Evolutionary conservation across 2,888 invertebrate genomes (phyloP), one percentile per base, ranked within the genome.

Genomic region (Andrena chrysosceles): DNA sequence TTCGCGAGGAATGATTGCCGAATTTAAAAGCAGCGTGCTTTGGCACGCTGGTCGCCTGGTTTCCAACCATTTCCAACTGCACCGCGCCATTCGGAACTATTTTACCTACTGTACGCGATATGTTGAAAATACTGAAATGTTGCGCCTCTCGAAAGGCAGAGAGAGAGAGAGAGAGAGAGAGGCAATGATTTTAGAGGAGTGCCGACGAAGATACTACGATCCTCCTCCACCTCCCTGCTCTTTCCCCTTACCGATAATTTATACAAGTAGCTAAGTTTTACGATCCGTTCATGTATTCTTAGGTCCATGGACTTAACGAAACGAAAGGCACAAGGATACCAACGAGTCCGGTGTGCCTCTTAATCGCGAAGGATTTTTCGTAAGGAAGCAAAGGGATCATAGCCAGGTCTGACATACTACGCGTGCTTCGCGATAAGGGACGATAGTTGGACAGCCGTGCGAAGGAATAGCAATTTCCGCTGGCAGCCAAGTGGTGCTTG

Each of bases 351-450:
- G 72, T 73, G 80, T 80, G 33, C 23, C 69, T 69, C 59, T 63
- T 68, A 64, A 69, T 73, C 31, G 48, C 8, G 59, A 79, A 66
- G 68, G 63, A 80, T 70, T 79, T 81, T 77, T 79, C 52, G 35
- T 48, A 81, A 80, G 68, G 64, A 80, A 69, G 69, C 59, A 74
- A 64, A 74, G 64, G 60, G 69, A 81, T 80, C 64, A 16, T 66
- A 60, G 52, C 23, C 64, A 60, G 54, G 63, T 80, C 73, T 69
- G 73, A 74, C 81, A 80, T 81, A 81, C 81, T 81, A 81, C 81
- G 81, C 81, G 81, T 81, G 81, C 48, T 54, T 80, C 20, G 8
- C 73, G 59, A 70, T 64, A 81, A 66, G 69, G 64, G 64, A 54
- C 69, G 56, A 66, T 67, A 68, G 54, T 68, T 68, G 42, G 80